Evolutionary conservation across 1,140 invertebrate genomes (phyloP).

Genomic region (Whitmania pigra): DNA sequence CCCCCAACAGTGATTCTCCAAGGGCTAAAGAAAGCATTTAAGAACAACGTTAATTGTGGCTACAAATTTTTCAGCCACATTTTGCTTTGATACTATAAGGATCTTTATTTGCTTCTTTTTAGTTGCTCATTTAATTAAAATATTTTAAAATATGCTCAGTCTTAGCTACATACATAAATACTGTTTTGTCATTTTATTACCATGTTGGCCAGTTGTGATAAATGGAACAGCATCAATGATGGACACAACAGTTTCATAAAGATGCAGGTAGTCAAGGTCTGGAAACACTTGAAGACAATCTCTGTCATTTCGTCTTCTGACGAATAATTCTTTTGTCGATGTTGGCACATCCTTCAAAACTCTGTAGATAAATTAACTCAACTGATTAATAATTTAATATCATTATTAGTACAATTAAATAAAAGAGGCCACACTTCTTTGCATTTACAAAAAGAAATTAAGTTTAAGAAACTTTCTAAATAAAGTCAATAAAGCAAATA

Average conservation of each 20-base stretch:
- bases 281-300: slow-evolving; percentile 77
- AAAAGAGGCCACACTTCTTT: not conserved
- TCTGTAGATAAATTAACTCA: not conserved
- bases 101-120: not conserved
- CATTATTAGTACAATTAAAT: not conserved
- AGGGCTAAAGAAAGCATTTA: slow-evolving; percentile 53
- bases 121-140: not conserved
- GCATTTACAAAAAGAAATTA: not conserved
- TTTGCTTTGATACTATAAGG: not conserved
- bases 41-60: not conserved
- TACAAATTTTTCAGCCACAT: too few species aligned
- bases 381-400: not conserved
- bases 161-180: not conserved
- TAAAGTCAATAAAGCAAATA: not conserved
- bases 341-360: slow-evolving; percentile 86
- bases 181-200: slow-evolving; percentile 28
- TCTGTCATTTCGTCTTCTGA: slow-evolving; percentile 58
- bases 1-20: slow-evolving; percentile 44
- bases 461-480: not conserved
- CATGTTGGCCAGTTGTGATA: slow-evolving; percentile 41
- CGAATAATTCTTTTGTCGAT: slow-evolving; percentile 73
- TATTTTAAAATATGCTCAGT: not conserved
- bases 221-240: slow-evolving; percentile 45
- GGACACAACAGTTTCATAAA: slow-evolving; percentile 54
- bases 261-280: slow-evolving; percentile 81